Percentiles rank a stretch among this genome's conserved stretches.
phyloP scores from a whole-genome alignment of 2,888 invertebrate species.

The Netelia virgata region DNA sequence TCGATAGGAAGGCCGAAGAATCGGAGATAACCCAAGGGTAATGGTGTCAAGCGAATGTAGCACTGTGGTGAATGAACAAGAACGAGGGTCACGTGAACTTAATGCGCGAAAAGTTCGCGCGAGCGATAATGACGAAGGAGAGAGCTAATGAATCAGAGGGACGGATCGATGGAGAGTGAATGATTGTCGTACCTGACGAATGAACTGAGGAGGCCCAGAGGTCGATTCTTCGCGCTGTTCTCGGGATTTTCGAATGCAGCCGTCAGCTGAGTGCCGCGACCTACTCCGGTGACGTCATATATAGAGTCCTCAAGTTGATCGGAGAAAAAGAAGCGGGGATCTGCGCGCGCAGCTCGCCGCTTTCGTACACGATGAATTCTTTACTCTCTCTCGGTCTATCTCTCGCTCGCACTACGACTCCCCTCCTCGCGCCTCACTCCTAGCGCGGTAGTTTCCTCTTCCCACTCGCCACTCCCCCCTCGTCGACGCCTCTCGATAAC shows the following conservation, averaged over 20 bases:
- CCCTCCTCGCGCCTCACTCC: constrained; percentile 46
- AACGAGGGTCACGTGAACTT: not conserved
- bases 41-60: not conserved
- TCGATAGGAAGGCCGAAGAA: not conserved
- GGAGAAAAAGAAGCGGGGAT: constrained; percentile 77
- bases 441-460: not conserved
- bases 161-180: constrained; percentile 3
- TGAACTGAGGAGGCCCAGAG: constrained; percentile 35
- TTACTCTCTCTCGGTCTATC: constrained; percentile 26
- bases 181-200: constrained; percentile 57
- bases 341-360: constrained; percentile 80
- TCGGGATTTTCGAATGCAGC: constrained; percentile 78
- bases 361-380: constrained; percentile 42
- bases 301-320: constrained; percentile 78
- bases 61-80: not conserved
- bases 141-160: not conserved
- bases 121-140: not conserved
- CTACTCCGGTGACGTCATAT: constrained; percentile 83
- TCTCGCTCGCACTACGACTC: constrained; percentile 29
- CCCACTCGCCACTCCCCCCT: not conserved
- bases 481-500: constrained; percentile 38
- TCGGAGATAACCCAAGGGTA: not conserved
- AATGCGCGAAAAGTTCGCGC: not conserved
- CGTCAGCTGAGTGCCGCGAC: constrained; percentile 80
- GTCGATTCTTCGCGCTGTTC: constrained; percentile 70